Evolutionary conservation across 2,113 vertebrate genomes (phyloP).

Genomic region (Pseudopodoces humilis): DNA sequence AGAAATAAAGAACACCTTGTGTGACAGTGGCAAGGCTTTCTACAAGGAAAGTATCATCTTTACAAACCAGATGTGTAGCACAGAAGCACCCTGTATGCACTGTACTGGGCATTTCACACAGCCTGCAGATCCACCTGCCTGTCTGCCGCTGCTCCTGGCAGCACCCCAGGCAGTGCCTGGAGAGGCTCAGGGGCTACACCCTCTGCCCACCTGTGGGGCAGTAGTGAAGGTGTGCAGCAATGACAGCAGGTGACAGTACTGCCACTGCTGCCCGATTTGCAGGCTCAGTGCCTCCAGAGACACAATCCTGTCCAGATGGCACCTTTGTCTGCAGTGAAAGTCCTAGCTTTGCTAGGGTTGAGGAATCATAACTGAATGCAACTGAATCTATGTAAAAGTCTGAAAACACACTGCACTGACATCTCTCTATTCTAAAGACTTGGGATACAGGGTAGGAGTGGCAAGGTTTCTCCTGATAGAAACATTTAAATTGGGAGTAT

Average conservation of each 20-base stretch:
- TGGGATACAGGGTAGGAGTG: background rate
- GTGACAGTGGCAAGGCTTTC: background rate
- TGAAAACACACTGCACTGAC: background rate
- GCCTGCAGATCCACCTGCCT: background rate
- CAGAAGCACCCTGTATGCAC: background rate
- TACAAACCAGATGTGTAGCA: background rate
- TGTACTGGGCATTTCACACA: background rate
- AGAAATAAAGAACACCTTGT: background rate
- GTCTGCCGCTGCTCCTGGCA: background rate
- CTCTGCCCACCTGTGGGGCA: fast-evolving
- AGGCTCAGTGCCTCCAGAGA: background rate
- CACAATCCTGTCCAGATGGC: background rate
- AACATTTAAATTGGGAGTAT: background rate
- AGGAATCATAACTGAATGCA: background rate
- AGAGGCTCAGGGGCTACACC: fast-evolving
- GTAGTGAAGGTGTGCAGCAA: background rate
- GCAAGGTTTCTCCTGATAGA: background rate
- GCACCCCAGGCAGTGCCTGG: fast-evolving
- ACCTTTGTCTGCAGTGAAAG: background rate
- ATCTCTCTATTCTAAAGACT: background rate
- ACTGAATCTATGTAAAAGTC: background rate
- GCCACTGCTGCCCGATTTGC: background rate
- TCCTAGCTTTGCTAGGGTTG: background rate
- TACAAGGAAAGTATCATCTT: background rate
- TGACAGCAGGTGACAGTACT: fast-evolving